Evolutionary conservation across 30 jellyfish, hydroid and myxozoan species (phyloP), one percentile per base, ranked within the genome.

Genomic region (Cassiopea andromeda): DNA sequence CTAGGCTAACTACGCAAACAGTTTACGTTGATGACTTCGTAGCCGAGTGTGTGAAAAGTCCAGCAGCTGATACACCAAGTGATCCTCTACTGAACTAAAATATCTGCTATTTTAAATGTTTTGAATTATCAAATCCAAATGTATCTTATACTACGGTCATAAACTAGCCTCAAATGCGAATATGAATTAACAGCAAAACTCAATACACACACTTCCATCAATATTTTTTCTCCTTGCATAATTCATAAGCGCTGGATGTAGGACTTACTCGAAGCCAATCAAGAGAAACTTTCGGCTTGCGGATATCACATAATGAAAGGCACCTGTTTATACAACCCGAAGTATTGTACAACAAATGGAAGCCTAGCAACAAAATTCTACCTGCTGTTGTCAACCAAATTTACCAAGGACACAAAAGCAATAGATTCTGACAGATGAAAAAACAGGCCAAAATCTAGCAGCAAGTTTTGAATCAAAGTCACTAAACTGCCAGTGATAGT

Each of bases 11-110:
- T 16, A 38, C 49, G 54, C 18, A 43, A 70, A n/a, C 79, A 43
- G 27, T 6, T 19, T 70, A 70, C 27, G 79, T 70, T 27, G 79
- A 70, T 70, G 79, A 70, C 79, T 9, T 43, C 10, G 79, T 19
- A 12, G 38, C n/a, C 76, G 76, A 44, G 7, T 8, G 38, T 16
- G 76, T 19, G 13, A 58, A 58, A 58, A 58, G 13, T 58, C 68
- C 68, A 58, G 68, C 68, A 6, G 14, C 14, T 58, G 68, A 58
- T 58, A 6, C 68, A 6, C 68, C 68, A 6, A 6, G 68, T 6
- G 68, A 58, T 7, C 68, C 68, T 58, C 68, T 14, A 58, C 68
- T 58, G 13, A 58, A 14, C 14, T 27, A 27, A 27, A 27, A 27
- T 27, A 27, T 58, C 68, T 58, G 68, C 14, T 58, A 14, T 14